Base-by-base conservation (phyloP, 2,888 invertebrate species). In the Nymphalis polychloros region DNA sequence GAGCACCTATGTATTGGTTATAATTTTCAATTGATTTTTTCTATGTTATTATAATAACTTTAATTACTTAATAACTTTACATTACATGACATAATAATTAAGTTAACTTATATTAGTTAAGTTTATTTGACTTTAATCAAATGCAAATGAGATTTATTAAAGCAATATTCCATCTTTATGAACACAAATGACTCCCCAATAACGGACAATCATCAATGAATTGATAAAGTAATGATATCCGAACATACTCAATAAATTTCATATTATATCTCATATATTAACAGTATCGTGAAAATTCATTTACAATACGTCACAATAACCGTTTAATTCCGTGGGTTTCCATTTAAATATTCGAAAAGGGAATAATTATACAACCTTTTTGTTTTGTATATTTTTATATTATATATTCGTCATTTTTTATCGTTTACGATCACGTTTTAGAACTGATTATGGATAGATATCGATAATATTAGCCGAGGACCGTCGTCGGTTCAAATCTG, bases 201-300 rank as follows among this genome's bases (percentile, higher is more conserved):
- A 49, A 49, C 19, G 17, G 49, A 19, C 47, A 63, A 55, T 53
- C 53, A 55, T 63, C 27, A 47, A 47, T 47, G 19, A 63, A 63
- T 63, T 46, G 55, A 55, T 19, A 53, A 23, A 53, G 27, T 19
- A 55, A 55, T 20, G 63, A 48, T 63, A 55, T 48, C 55, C 46
- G 53, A 19, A 17, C 19, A 19, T 17, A 49, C 55, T 23, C 10
- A 55, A 55, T 13, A 13, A 41, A 41, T 13, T 41, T 41, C 13
- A 41, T 41, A 41, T 41, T 27, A 17, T 17, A 23, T 27, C 2
- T 23, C 55, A 16, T 27, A 27, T 7, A 55, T 55, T 55, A 23
- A 55, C 55, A 55, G 41, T 41, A 41, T 41, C 41, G 41, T 55
- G 55, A 10, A 55, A 55, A 55, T 55, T 55, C 17, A 20, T 55